Base-by-base conservation (phyloP, 2,113 vertebrate species). In the Gymnocephalus cernua region DNA sequence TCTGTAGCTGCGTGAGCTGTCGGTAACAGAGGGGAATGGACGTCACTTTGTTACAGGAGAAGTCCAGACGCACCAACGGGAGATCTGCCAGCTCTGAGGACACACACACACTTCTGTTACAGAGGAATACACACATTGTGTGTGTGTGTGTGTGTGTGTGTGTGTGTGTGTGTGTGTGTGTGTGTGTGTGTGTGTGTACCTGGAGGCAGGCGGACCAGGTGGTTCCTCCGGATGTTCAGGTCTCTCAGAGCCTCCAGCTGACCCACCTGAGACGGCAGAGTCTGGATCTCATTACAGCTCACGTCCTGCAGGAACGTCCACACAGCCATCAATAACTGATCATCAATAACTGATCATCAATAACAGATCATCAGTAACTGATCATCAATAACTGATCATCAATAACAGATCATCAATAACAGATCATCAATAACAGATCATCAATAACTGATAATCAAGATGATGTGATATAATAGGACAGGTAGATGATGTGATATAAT, bases 251-350 rank as follows among this genome's bases (percentile, higher is more conserved):
- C 92, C 86, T 98, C 97, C 89, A 99, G 89, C 88, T 92, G 94
- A 83, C 97, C 97, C 59, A 99, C 95, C 90, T 99, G 97, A n/a
- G 96, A 92, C 63, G 98, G 98, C 82, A 99, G 88, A 68, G 95
- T 96, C 93, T 98, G 97, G 94, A 99, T 97, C 94, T 99, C 98
- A 83, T 99, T 99, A 90, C 98, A 99, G 95, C 98, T 99, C 59
- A 99, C 97, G 74, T 99, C 98, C 98, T 99, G 88, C 68, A 90
- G 86, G 48, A n/a, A n/a, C n/a, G 57, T 6, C 0, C 10, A 47
- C 18, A n/a, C n/a, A n/a, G n/a, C n/a, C n/a, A n/a, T n/a, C n/a
- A n/a, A n/a, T n/a, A n/a, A n/a, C n/a, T n/a, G n/a, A n/a, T n/a
- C n/a, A n/a, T n/a, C n/a, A n/a, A n/a, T n/a, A n/a, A n/a, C n/a